Percentiles rank a stretch among this genome's conserved stretches.
phyloP scores from a whole-genome alignment of 2,797 vertebrate genomes.

The Spinibarbus caldwelli region DNA sequence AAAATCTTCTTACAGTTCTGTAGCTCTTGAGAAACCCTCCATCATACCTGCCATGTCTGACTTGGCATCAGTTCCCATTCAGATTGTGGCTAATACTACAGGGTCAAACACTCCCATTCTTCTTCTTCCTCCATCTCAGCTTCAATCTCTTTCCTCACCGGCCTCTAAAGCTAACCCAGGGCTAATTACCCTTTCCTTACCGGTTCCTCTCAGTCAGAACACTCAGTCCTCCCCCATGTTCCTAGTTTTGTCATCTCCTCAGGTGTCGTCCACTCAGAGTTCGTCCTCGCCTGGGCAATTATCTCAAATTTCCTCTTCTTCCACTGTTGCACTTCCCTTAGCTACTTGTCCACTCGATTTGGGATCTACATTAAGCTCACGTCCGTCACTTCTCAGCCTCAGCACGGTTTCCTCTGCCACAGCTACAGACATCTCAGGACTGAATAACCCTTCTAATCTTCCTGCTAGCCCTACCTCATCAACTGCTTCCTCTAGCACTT shows the following conservation, averaged over 20 bases:
- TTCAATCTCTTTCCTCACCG: slow-evolving; percentile 64
- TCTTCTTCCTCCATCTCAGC: slow-evolving; percentile 71
- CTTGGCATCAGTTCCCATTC: slow-evolving; percentile 68
- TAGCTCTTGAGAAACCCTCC: slow-evolving; percentile 54
- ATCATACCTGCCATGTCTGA: slow-evolving; percentile 52
- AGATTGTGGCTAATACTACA: slow-evolving; percentile 71
- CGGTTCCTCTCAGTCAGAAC: slow-evolving; percentile 70
- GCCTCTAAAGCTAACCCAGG: slow-evolving; percentile 55
- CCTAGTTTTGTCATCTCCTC: slow-evolving; percentile 76
- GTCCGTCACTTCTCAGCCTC: slow-evolving; percentile 67
- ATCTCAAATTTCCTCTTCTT: slow-evolving; percentile 71
- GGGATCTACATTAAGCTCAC: slow-evolving; percentile 63
- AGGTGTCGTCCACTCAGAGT: slow-evolving; percentile 67
- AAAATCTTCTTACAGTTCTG: slow-evolving; percentile 55
- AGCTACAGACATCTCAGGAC: slow-evolving; percentile 70
- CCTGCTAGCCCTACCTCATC: slow-evolving; percentile 58
- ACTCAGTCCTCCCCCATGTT: slow-evolving; percentile 71
- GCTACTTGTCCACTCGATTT: slow-evolving; percentile 63
- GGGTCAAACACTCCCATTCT: slow-evolving; percentile 71
- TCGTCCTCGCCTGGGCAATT: slow-evolving; percentile 70
- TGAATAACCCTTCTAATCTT: slow-evolving; percentile 49
- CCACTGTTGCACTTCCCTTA: slow-evolving; percentile 67
- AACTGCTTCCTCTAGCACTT: slow-evolving; percentile 52
- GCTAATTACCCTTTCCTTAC: slow-evolving; percentile 71
- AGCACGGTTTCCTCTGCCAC: slow-evolving; percentile 65